Base-by-base conservation (phyloP, 2,113 vertebrate species). In the Melanocharis versteri region DNA sequence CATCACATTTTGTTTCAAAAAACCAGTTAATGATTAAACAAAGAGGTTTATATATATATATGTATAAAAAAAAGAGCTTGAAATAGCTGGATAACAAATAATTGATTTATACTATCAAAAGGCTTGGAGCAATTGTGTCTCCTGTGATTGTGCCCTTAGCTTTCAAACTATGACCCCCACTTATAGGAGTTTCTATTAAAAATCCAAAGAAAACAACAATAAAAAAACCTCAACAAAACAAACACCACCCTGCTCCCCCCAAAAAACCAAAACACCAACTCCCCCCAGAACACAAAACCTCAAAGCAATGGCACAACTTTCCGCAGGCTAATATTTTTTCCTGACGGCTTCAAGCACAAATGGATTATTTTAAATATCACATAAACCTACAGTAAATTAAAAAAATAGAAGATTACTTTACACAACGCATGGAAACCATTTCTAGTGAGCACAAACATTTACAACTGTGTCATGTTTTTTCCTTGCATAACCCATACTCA, bases 71-170 rank as follows among this genome's bases (percentile, higher is more conserved):
- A 37, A 76, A 79, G 33, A 91, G 40, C 61, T 81, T 94, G 94
- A 97, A 97, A 97, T 96, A 95, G 90, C 87, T 96, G 89, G 86
- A 78, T 93, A 97, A 94, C 75, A 95, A 62, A 73, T 79, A 77
- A 79, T 96, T 90, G 72, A 76, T 62, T 89, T 92, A 94, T 70
- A 86, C 75, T 71, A 97, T 76, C 62, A 91, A 94, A 90, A 95
- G 86, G 77, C 75, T 54, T 76, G 48, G 94, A 88, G 58, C 73
- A 70, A 69, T 45, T 91, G 54, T 54, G 47, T 87, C 84, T 87
- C 90, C 68, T 76, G 40, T 54, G 54, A 91, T 48, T 92, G 71
- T 90, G 84, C 87, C 66, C 91, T 93, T 84, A 73, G 61, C 73
- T 95, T 96, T 93, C 93, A 89, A 93, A 76, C 56, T 56, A 70